phyloP scores from a whole-genome alignment of 2,888 invertebrate genomes.

The Parasteatoda lunata region DNA sequence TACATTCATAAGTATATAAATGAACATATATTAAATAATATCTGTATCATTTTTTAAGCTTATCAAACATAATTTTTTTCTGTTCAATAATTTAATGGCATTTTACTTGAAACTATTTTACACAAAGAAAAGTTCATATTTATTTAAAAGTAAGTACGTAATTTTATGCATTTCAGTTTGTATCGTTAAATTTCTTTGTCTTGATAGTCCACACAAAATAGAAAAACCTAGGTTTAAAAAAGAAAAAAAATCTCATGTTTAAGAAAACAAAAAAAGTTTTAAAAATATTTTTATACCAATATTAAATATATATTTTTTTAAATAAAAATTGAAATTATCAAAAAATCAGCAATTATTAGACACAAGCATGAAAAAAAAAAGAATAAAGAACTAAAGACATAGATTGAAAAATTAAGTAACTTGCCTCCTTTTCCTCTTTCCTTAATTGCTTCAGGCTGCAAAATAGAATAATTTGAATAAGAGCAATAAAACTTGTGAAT shows the following conservation, averaged over 20 bases:
- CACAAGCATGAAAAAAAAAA: too few species aligned
- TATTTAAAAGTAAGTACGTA: too few species aligned
- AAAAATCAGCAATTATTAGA: neutral
- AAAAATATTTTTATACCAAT: neutral
- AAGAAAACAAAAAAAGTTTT: neutral
- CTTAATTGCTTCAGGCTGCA: constrained; percentile 42
- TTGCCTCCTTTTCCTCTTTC: constrained; percentile 48
- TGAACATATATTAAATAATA: neutral
- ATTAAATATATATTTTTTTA: neutral
- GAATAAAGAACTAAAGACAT: neutral
- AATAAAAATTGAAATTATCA: neutral
- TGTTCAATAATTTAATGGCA: too few species aligned
- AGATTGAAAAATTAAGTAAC: constrained; percentile 5
- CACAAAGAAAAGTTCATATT: too few species aligned
- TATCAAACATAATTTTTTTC: too few species aligned
- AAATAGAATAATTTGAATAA: neutral
- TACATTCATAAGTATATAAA: neutral
- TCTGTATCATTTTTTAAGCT: too few species aligned
- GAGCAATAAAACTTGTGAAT: too few species aligned
- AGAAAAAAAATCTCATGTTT: neutral
- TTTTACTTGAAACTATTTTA: too few species aligned
- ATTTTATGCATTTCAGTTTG: too few species aligned
- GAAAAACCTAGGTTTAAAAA: neutral
- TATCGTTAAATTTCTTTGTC: too few species aligned
- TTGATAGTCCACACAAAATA: too few species aligned